These are phyloP conservation scores for Cavia porcellus DNA, from an alignment of 2,113 vertebrate species.

Conservation along the genomic window DNA sequence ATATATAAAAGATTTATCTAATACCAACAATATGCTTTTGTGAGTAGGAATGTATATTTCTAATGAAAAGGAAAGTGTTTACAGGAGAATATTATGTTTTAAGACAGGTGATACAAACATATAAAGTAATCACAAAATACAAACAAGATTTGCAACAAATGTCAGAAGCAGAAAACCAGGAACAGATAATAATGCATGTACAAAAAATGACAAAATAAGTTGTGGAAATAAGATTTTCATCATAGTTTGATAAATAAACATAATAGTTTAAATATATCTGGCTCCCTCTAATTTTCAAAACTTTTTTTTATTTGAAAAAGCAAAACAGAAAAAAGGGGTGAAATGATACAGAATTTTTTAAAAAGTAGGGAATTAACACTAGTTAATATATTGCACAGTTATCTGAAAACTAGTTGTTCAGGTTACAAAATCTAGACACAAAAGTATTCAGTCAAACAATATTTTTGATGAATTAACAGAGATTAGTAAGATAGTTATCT, in stretches of 20 bases:
- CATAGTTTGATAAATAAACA: neutral
- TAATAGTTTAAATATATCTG: slow-evolving; percentile 16
- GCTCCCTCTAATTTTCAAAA: neutral
- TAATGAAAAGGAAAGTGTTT: neutral
- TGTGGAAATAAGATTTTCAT: neutral
- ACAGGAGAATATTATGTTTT: neutral
- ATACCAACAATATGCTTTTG: neutral
- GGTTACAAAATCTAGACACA: no score
- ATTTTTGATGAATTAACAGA: no score
- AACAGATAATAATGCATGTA: neutral
- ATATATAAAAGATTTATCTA: slow-evolving; percentile 21
- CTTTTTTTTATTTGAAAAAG: neutral
- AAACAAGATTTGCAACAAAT: neutral
- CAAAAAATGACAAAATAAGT: slow-evolving; percentile 15
- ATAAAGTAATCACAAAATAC: neutral
- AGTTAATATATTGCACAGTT: no score
- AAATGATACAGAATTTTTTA: no score
- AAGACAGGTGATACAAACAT: slow-evolving; percentile 45
- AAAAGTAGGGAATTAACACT: no score
- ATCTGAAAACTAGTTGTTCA: no score
- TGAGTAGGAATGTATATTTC: neutral
- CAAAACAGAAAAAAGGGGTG: no score
- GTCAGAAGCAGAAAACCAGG: neutral
- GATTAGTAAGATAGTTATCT: no score
- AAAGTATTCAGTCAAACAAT: no score